Evolutionary conservation across 2,888 invertebrate species (phyloP), one percentile per base, ranked within the genome.

Genomic region (Lasioglossum marginatum): DNA sequence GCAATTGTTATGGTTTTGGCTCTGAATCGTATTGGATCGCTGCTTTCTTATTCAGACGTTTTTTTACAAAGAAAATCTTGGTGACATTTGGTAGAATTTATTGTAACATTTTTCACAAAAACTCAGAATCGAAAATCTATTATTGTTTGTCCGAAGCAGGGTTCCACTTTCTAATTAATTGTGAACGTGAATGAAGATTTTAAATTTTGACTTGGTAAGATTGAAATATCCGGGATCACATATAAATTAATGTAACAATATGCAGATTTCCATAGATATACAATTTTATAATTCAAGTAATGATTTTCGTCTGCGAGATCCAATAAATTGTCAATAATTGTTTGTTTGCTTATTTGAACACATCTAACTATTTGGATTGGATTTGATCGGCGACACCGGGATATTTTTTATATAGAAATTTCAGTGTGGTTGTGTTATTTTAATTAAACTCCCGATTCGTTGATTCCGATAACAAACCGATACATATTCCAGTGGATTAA

Each of bases 391-490:
- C 3, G n/a, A 68, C 8, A n/a, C 6, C 23, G 12, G 52, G 68
- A 43, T 40, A 14, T 19, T 60, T n/a, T 19, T 74, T n/a, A 45
- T 12, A 71, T 45, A 43, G 52, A 63, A 72, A 72, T 66, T 79
- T 72, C 19, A 12, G 40, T 8, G 4, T 43, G 34, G 31, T 3
- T 34, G 19, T n/a, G 63, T 66, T 74, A 37, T 19, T 73, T 79
- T 84, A 84, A 84, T 84, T 85, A 75, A 84, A 85, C 37, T 72
- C n/a, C 48, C 57, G 71, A 57, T 79, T 75, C 37, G 57, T 70
- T 57, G 72, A 34, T 43, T 66, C 31, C 52, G 71, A 63, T 79
- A 84, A 84, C 60, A 85, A 76, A 84, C 79, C 43, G 52, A 23
- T 4, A 0, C 12, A 60, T 10, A 19, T 60, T 10, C 6, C 16